phyloP scores from a whole-genome alignment of 2,113 vertebrate genomes.

The Speoplatyrhinus poulsoni region DNA sequence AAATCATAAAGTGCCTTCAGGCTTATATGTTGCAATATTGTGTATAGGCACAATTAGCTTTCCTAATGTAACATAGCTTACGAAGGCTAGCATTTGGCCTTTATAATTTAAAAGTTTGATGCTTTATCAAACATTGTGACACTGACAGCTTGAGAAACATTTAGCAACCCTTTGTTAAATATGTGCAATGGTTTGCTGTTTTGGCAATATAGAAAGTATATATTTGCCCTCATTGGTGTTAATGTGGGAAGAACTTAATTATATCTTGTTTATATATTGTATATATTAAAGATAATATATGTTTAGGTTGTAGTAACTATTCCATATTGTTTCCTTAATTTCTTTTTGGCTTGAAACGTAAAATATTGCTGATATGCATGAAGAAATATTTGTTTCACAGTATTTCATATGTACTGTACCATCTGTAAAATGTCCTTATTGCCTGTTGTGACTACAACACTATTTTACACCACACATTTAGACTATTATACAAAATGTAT shows the following conservation, averaged over 20 bases:
- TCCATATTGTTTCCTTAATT: conserved; percentile 26
- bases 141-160: conserved; percentile 36
- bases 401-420: conserved; percentile 53
- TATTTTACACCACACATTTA: conserved; percentile 46
- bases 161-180: conserved; percentile 41
- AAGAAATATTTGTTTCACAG: conserved; percentile 29
- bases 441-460: conserved; percentile 48
- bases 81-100: conserved; percentile 36
- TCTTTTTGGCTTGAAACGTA: conserved; percentile 35
- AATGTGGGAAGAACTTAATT: conserved; percentile 64
- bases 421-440: conserved; percentile 59
- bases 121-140: conserved; percentile 10
- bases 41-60: conserved; percentile 29
- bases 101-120: conserved; percentile 13
- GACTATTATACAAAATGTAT: conserved; percentile 17
- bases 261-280: conserved; percentile 31
- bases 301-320: conserved; percentile 46
- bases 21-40: conserved; percentile 62
- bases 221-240: conserved; percentile 51
- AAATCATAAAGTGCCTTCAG: conserved; percentile 72
- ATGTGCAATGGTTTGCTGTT: conserved; percentile 46
- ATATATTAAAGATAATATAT: conserved; percentile 59
- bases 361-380: conserved; percentile 49
- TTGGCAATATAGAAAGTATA: conserved; percentile 39
- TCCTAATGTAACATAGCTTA: conserved; percentile 14